Evolutionary conservation across 2,113 vertebrate genomes (phyloP).

Genomic region (Caranx melampygus): DNA sequence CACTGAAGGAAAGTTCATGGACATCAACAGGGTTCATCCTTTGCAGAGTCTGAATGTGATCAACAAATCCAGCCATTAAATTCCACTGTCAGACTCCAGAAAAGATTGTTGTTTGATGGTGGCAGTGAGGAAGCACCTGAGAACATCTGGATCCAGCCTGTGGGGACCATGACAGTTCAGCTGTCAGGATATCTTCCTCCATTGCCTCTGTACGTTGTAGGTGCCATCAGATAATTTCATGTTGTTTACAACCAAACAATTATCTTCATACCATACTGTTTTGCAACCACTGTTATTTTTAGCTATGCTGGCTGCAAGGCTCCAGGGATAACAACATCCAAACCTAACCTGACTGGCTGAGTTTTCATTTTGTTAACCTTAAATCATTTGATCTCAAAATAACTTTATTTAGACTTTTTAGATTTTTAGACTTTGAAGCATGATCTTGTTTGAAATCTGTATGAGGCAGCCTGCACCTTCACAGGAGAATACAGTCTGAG

Average conservation of each 20-base stretch:
- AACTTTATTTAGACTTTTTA: background rate
- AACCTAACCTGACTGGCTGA: background rate
- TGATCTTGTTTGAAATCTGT: background rate
- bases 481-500: background rate
- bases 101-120: too few species aligned
- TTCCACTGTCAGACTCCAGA: too few species aligned
- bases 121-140: background rate
- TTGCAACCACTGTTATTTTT: background rate
- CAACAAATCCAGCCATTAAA: too few species aligned
- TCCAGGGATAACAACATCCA: background rate
- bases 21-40: too few species aligned
- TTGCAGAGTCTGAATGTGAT: too few species aligned
- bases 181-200: too few species aligned
- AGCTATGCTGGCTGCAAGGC: background rate
- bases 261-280: background rate
- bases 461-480: background rate
- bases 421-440: background rate
- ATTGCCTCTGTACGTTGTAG: too few species aligned
- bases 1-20: too few species aligned
- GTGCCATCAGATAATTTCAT: too few species aligned
- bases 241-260: too few species aligned
- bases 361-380: background rate
- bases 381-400: background rate
- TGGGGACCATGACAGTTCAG: too few species aligned
- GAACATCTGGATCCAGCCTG: too few species aligned